These are phyloP conservation scores for Drosophila tristis DNA, from an alignment of 1,140 invertebrate species.

Conservation along the genomic window DNA sequence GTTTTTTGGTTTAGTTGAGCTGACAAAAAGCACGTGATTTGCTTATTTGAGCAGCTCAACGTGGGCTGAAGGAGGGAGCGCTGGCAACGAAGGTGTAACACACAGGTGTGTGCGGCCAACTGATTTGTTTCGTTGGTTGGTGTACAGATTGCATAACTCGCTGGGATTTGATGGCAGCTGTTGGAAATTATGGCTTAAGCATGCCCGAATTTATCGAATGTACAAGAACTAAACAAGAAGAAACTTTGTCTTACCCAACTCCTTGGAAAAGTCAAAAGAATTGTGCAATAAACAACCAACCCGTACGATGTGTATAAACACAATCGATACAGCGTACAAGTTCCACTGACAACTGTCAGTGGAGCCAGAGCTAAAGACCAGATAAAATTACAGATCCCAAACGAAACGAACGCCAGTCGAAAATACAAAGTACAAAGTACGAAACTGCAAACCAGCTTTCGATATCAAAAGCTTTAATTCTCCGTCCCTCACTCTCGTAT, in stretches of 20 bases:
- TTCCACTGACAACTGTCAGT: constrained; percentile 25
- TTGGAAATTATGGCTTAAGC: constrained; percentile 44
- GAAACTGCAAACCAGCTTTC: constrained; percentile 38
- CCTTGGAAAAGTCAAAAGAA: too few relatives aligned
- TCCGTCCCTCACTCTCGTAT: neutral
- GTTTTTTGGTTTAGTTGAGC: constrained; percentile 48
- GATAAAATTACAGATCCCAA: constrained; percentile 23
- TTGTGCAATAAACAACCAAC: neutral
- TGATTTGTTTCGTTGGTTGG: constrained; percentile 52
- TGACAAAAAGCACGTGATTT: constrained; percentile 69
- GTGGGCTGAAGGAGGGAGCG: neutral
- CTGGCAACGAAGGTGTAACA: neutral
- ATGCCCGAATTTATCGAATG: neutral
- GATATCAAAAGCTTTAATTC: constrained; percentile 59
- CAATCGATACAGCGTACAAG: neutral
- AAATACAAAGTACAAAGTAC: constrained; percentile 36
- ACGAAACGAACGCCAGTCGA: constrained; percentile 3
- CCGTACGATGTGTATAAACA: neutral
- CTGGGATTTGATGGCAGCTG: constrained; percentile 48
- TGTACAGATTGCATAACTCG: constrained; percentile 51
- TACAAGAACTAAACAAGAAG: too few relatives aligned
- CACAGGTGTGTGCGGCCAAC: constrained; percentile 54
- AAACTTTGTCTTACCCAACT: too few relatives aligned
- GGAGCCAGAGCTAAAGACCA: constrained; percentile 23
- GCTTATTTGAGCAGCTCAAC: constrained; percentile 57